These are phyloP conservation scores for Ammodytes marinus DNA, from an alignment of 2,113 vertebrate species.

Conservation along the genomic window DNA sequence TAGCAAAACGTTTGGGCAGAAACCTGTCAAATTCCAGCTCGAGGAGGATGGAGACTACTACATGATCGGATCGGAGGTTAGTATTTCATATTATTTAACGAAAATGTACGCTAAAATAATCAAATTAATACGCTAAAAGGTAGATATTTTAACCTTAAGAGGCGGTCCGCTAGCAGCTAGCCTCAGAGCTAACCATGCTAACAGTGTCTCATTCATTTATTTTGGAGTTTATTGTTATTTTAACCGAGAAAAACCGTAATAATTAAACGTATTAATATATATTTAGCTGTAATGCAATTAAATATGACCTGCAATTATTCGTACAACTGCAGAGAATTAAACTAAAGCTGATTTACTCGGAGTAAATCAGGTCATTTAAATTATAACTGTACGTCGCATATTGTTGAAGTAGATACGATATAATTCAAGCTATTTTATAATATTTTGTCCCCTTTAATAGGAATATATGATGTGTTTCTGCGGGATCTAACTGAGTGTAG, in stretches of 20 bases:
- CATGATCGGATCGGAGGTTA: conserved; percentile 96
- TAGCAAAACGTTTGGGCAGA: conserved; percentile 96
- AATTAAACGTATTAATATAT: neutral
- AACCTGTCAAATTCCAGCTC: conserved; percentile 96
- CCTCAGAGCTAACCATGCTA: conserved; percentile 27
- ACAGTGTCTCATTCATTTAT: conserved; percentile 45
- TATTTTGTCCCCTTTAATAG: too few relatives aligned
- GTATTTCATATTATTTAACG: neutral
- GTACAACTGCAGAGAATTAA: neutral
- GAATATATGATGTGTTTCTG: too few relatives aligned
- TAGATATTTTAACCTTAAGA: neutral
- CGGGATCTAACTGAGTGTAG: too few relatives aligned
- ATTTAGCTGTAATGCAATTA: fast-evolving
- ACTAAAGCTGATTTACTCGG: too few relatives aligned
- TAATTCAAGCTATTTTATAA: too few relatives aligned
- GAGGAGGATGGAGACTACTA: conserved; percentile 95
- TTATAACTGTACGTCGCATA: too few relatives aligned
- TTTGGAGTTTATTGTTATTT: neutral
- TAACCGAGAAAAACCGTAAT: fast-evolving
- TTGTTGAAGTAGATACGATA: too few relatives aligned
- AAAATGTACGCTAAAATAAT: fast-evolving
- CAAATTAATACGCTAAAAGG: fast-evolving
- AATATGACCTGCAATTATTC: neutral
- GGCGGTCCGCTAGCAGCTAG: conserved; percentile 39
- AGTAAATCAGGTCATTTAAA: too few relatives aligned